Percentiles rank a stretch among this genome's conserved stretches.
phyloP scores from a whole-genome alignment of 2,888 invertebrate genomes.

The Heliconius charithonia region DNA sequence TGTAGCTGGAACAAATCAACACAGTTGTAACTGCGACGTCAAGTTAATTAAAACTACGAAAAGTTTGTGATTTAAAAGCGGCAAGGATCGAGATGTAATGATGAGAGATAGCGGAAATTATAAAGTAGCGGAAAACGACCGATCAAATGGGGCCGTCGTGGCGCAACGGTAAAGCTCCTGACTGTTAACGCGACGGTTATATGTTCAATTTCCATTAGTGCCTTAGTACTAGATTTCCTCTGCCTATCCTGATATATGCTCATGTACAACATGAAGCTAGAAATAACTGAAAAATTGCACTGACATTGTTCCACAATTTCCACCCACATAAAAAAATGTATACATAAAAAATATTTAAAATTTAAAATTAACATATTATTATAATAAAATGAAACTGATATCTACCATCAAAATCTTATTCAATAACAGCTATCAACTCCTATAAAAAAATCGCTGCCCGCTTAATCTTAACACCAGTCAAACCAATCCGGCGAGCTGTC shows the following conservation, averaged over 20 bases:
- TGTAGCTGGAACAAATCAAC: constrained; percentile 67
- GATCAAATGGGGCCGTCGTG: neutral
- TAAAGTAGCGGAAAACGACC: neutral
- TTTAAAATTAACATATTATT: neutral
- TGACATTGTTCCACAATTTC: neutral
- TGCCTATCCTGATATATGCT: too few relatives aligned
- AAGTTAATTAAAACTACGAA: constrained; percentile 81
- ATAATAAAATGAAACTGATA: neutral
- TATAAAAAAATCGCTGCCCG: constrained; percentile 33
- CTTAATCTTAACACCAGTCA: constrained; percentile 30
- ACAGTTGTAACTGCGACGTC: constrained; percentile 76
- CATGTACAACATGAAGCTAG: too few relatives aligned
- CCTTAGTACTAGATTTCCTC: too few relatives aligned
- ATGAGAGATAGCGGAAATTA: constrained; percentile 28
- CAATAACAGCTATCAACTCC: neutral
- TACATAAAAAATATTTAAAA: neutral
- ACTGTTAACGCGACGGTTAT: too few relatives aligned
- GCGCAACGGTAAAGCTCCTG: too few relatives aligned
- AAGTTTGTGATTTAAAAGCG: constrained; percentile 77
- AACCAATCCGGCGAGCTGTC: constrained; percentile 54
- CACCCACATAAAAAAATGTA: too few relatives aligned
- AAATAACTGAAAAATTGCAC: too few relatives aligned
- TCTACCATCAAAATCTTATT: neutral
- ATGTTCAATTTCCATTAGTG: too few relatives aligned
- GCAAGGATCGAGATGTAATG: constrained; percentile 37